These are phyloP conservation scores for Tupaia chinensis DNA, from an alignment of 2,113 vertebrate species.

Conservation along the genomic window DNA sequence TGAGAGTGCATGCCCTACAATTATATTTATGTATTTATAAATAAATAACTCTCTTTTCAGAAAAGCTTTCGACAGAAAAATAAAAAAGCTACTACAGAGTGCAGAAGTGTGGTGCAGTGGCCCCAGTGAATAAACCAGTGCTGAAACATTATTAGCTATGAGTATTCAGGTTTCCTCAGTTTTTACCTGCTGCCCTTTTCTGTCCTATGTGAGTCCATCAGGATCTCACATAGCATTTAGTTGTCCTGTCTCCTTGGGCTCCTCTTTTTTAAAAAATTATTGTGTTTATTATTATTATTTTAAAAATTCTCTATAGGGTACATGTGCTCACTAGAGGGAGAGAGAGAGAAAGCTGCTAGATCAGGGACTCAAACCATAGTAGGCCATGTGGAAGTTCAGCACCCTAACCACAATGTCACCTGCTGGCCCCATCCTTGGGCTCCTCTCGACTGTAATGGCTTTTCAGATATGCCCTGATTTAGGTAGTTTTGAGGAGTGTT, in stretches of 20 bases:
- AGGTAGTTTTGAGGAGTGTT: background rate
- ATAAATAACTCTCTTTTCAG: background rate
- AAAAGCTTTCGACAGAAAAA: background rate
- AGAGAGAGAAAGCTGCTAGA: too few species aligned
- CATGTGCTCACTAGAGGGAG: too few species aligned
- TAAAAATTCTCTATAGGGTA: too few species aligned
- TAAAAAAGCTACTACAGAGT: fast-evolving
- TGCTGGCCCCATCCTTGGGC: background rate
- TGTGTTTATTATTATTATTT: too few species aligned
- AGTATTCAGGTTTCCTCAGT: fast-evolving
- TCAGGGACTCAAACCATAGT: too few species aligned
- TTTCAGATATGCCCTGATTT: background rate
- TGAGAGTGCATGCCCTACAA: too few species aligned
- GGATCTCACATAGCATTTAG: fast-evolving
- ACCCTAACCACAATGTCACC: too few species aligned
- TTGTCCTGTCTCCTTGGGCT: fast-evolving
- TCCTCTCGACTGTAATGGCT: background rate
- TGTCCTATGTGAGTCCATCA: too few species aligned
- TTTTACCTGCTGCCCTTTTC: fast-evolving
- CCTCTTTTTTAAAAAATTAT: background rate
- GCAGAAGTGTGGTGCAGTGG: fast-evolving
- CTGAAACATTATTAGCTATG: fast-evolving
- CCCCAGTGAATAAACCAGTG: fast-evolving
- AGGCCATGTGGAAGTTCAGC: too few species aligned
- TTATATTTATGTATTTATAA: too few species aligned